Percentiles rank a stretch among this genome's conserved stretches.
These are phyloP conservation scores for Perca schrenkii DNA, from an alignment of 2,113 vertebrate species.

Conservation along the genomic window DNA sequence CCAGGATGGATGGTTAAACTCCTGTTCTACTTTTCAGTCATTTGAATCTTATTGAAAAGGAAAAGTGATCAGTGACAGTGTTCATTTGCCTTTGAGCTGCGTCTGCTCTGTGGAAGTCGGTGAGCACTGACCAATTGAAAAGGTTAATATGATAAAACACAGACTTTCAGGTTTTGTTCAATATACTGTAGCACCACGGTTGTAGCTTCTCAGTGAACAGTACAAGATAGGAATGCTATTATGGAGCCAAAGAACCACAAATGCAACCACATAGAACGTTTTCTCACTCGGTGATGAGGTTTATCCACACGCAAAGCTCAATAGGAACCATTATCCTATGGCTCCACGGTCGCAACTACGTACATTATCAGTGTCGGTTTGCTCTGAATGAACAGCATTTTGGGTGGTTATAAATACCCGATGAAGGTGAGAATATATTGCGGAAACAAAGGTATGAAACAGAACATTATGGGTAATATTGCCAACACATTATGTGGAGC, in stretches of 20 bases:
- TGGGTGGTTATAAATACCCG: background rate
- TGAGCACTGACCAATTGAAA: constrained; percentile 22
- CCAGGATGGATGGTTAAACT: constrained; percentile 10
- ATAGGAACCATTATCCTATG: background rate
- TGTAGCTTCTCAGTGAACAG: constrained; percentile 31
- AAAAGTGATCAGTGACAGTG: constrained; percentile 19
- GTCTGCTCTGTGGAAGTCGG: background rate
- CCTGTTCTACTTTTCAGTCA: constrained; percentile 37
- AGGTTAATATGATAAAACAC: constrained; percentile 12
- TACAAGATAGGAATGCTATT: constrained; percentile 45
- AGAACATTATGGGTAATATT: constrained; percentile 15
- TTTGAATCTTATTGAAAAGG: constrained; percentile 16
- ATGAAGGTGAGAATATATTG: background rate
- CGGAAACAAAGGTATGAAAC: background rate
- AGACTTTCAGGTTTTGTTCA: constrained; percentile 43
- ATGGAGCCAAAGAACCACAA: constrained; percentile 56
- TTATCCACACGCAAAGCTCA: background rate
- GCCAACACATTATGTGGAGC: constrained; percentile 14
- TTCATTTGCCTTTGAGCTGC: constrained; percentile 18
- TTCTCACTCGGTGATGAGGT: background rate
- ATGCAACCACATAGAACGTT: background rate
- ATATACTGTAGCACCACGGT: constrained; percentile 7
- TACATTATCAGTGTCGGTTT: constrained; percentile 21
- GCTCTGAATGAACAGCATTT: constrained; percentile 25
- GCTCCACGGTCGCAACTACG: constrained; percentile 12